A percentile compares a stretch with the other conserved stretches of the same genome.
Evolutionary conservation across 2,113 vertebrate genomes (phyloP).

Genomic region (Ochotona princeps): DNA sequence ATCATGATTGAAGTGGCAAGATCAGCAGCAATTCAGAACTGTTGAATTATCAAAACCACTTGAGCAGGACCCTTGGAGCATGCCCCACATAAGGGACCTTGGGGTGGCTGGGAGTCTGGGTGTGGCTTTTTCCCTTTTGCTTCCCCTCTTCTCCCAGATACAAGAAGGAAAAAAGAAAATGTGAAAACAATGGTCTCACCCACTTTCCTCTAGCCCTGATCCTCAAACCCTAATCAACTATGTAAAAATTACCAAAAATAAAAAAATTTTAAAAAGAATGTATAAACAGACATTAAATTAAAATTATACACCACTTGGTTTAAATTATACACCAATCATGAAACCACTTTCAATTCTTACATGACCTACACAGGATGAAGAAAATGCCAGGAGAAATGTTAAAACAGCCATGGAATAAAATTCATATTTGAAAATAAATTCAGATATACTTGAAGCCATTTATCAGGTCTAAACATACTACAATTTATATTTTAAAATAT

Average conservation of each 20-base stretch:
- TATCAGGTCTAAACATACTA: not conserved
- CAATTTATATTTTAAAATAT: slow-evolving; percentile 52
- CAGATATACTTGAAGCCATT: not conserved
- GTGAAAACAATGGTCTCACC: too few relatives aligned
- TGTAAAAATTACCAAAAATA: slow-evolving; percentile 2
- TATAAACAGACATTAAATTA: not conserved
- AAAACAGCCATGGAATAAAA: slow-evolving; percentile 4
- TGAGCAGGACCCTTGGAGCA: too few relatives aligned
- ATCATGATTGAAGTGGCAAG: too few relatives aligned
- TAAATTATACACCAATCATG: slow-evolving; percentile 1
- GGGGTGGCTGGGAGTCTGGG: too few relatives aligned
- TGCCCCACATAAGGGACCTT: too few relatives aligned
- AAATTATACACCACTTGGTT: not conserved
- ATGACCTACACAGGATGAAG: not conserved
- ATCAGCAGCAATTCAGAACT: too few relatives aligned
- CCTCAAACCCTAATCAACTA: too few relatives aligned
- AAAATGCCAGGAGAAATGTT: slow-evolving; percentile 33
- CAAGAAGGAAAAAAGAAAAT: too few relatives aligned
- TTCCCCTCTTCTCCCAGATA: too few relatives aligned
- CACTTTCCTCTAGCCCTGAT: too few relatives aligned
- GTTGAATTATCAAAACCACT: too few relatives aligned
- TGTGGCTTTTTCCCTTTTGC: too few relatives aligned
- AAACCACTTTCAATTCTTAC: slow-evolving; percentile 9
- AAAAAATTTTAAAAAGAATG: not conserved
- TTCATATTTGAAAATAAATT: slow-evolving; percentile 59